Evolutionary conservation across 2,888 invertebrate species (phyloP), one percentile per base, ranked within the genome.

Genomic region (Tetramorium bicarinatum): DNA sequence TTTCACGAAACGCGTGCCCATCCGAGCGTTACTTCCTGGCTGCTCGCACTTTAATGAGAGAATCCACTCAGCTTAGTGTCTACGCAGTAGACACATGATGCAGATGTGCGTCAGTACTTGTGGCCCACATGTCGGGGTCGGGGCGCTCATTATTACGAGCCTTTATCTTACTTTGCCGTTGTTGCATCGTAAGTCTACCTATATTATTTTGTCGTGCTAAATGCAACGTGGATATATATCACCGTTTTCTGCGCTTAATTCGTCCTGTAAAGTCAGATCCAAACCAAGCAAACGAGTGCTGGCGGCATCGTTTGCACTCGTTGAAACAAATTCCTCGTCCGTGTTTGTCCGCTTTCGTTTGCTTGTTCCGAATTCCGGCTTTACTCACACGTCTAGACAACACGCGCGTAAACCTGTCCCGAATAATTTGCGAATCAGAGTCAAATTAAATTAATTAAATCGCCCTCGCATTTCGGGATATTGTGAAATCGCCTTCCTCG

Each of bases 81-180:
- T 80, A 83, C 84, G 84, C 85, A 71, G 87, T 82, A 83, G 83
- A 80, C 80, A 77, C 7, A 64, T 69, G 82, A 82, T 79, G 85
- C 85, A 88, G 84, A 89, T 91, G 91, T 89, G 90, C 89, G 90
- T 91, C 88, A 90, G 91, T 92, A 92, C 91, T 92, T 93, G 4
- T 34, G 93, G 91, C 94, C 93, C 92, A 94, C 90, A 93, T 94
- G 92, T 91, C 92, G 93, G 92, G 92, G 92, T 93, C 92, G 90
- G 86, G 88, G 85, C 90, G 89, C 94, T 94, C 93, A 93, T 94
- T 94, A 94, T 90, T 91, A 88, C 91, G 85, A 89, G 90, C 81
- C 91, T 93, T 93, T 91, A 91, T 92, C 89, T 91, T 91, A 88
- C 89, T 82, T 54, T 82, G 82, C 77, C 56, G 61, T 82, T 74